Base-by-base conservation (phyloP, 2,888 invertebrate genomes). In the Cepaea hortensis region DNA sequence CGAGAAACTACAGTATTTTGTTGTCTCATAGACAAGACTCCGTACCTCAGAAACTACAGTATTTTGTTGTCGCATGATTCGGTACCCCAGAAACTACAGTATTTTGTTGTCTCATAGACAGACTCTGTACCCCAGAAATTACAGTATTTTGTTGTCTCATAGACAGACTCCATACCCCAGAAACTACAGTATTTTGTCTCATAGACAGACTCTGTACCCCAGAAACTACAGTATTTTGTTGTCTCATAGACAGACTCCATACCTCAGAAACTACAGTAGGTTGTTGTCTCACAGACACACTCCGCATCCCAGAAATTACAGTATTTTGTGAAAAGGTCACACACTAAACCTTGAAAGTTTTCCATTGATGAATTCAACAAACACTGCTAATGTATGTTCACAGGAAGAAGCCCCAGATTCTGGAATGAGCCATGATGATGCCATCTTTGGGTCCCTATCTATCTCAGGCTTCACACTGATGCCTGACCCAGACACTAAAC, bases 361-460 rank as follows among this genome's bases (percentile, higher is more conserved):
- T 55, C 55, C 55, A 6, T 55, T 55, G 35, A 35, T 55, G 55
- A 55, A 55, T 6, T 55, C 6, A 55, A 55, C 11, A 11, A 55
- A 55, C 11, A 55, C 55, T 55, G 55, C 7, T 55, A 11, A 55
- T 55, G 6, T 55, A 68, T 20, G n/a, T 68, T n/a, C 0, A 18
- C 79, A 85, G 85, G 85, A 85, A 50, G 85, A 85, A 23, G 23
- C 77, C 11, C 3, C 61, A 72, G 86, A 86, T 15, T 1, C 62
- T 23, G 18, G n/a, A 0, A 35, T 55, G 4, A 80, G 11, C 62
- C 86, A 86, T 72, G 86, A 86, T n/a, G 86, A 86, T 72, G 86
- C 86, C 20, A 86, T 86, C 61, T 86, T 86, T 82, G 86, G 86
- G 3, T 86, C 86, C 5, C 77, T 86, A 18, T 23, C 86, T 3